These are phyloP conservation scores for Hermaeophaga mercurialis DNA, from an alignment of 2,888 invertebrate species.

Conservation along the genomic window DNA sequence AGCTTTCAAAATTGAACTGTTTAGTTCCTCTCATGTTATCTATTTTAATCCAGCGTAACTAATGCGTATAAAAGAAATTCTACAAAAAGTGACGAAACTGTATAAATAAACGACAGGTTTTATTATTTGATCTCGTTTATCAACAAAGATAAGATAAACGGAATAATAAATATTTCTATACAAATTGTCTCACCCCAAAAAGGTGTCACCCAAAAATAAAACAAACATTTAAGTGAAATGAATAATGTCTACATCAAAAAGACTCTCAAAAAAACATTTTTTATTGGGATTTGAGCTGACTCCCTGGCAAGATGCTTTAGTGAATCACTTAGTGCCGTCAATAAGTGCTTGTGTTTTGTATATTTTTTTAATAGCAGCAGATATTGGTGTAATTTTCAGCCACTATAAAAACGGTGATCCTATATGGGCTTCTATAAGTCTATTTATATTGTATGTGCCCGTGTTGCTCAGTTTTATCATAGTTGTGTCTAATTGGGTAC, in stretches of 20 bases:
- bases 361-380: slow-evolving; percentile 69
- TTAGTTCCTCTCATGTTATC: no score
- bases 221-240: slow-evolving; percentile 11
- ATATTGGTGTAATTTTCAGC: slow-evolving; percentile 68
- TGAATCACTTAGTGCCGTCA: slow-evolving; percentile 63
- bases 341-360: slow-evolving; percentile 67
- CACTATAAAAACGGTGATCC: slow-evolving; percentile 67
- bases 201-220: background rate
- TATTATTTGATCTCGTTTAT: slow-evolving; percentile 11
- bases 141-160: slow-evolving; percentile 24
- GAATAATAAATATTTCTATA: background rate
- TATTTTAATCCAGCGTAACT: no score
- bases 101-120: background rate
- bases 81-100: background rate
- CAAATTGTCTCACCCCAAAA: background rate
- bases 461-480: slow-evolving; percentile 64
- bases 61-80: no score
- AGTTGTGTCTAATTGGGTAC: slow-evolving; percentile 64
- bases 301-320: slow-evolving; percentile 58
- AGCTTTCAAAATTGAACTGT: no score
- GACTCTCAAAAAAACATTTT: slow-evolving; percentile 35
- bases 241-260: slow-evolving; percentile 29
- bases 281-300: slow-evolving; percentile 53
- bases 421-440: slow-evolving; percentile 59
- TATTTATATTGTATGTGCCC: slow-evolving; percentile 61